Percentiles rank a stretch among this genome's conserved stretches.
Evolutionary conservation across 2,888 invertebrate genomes (phyloP).

Genomic region (Agrilus cyanescens): DNA sequence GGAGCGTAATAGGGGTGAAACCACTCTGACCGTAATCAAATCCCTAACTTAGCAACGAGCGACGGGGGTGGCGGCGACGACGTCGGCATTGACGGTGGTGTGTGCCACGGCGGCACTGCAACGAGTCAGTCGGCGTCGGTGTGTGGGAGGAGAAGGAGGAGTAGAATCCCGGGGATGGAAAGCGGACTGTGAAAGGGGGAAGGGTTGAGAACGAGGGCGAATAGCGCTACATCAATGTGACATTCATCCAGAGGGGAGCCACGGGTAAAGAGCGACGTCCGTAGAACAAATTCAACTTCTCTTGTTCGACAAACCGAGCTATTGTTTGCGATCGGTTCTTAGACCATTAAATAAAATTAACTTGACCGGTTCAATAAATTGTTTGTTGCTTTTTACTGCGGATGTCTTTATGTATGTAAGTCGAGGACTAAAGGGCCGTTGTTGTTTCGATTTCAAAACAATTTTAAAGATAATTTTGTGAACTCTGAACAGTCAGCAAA

Average conservation of each 20-base stretch:
- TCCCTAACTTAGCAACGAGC: conserved; percentile 28
- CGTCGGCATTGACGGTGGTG: too few relatives aligned
- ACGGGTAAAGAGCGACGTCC: conserved; percentile 27
- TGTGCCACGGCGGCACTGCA: too few relatives aligned
- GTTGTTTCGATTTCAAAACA: too few relatives aligned
- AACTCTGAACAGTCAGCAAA: too few relatives aligned
- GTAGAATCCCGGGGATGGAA: neutral
- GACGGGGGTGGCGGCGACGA: conserved; percentile 15
- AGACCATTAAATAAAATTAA: conserved; percentile 10
- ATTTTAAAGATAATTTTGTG: too few relatives aligned
- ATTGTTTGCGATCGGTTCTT: conserved; percentile 17
- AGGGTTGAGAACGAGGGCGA: conserved; percentile 26
- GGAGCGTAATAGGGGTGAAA: conserved; percentile 39
- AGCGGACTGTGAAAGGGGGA: conserved; percentile 20
- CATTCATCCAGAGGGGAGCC: conserved; percentile 17
- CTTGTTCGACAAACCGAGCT: conserved; percentile 13
- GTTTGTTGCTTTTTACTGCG: too few relatives aligned
- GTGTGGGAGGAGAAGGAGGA: too few relatives aligned
- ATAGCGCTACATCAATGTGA: conserved; percentile 28
- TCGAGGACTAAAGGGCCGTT: too few relatives aligned
- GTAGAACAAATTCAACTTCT: conserved; percentile 26
- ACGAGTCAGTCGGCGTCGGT: too few relatives aligned
- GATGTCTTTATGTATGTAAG: too few relatives aligned
- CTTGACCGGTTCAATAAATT: conserved; percentile 4
- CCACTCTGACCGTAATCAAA: conserved; percentile 39